phyloP scores from a whole-genome alignment of 2,888 invertebrate species.

The Nezara viridula region DNA sequence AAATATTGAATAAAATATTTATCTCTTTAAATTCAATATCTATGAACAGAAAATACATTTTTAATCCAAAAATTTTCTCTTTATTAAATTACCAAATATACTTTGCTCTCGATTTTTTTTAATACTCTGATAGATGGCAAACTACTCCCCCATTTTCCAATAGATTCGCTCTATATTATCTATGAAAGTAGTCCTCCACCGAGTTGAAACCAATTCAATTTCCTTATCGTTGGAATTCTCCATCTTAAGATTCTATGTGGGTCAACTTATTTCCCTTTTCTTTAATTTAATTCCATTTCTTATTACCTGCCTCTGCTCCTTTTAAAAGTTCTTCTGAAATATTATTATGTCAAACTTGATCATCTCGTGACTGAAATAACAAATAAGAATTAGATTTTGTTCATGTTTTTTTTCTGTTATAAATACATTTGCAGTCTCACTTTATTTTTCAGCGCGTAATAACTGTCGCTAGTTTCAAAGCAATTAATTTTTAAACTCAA shows the following conservation, averaged over 20 bases:
- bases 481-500: no score
- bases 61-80: no score
- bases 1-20: no score
- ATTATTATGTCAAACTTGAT: neutral
- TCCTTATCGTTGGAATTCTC: neutral
- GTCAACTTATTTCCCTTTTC: constrained; percentile 30
- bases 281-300: constrained; percentile 45
- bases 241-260: neutral
- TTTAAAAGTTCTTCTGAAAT: neutral
- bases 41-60: no score
- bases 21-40: no score
- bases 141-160: neutral
- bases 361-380: neutral
- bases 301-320: neutral
- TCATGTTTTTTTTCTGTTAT: neutral
- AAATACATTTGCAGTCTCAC: no score
- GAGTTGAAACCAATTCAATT: constrained; percentile 24
- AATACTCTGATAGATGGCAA: neutral
- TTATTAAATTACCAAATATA: no score
- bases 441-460: no score
- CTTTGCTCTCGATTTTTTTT: no score
- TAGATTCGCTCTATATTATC: neutral
- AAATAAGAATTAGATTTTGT: neutral
- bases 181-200: neutral
- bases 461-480: no score